phyloP scores from a whole-genome alignment of 2,888 invertebrate genomes.

The Ametastegia equiseti region DNA sequence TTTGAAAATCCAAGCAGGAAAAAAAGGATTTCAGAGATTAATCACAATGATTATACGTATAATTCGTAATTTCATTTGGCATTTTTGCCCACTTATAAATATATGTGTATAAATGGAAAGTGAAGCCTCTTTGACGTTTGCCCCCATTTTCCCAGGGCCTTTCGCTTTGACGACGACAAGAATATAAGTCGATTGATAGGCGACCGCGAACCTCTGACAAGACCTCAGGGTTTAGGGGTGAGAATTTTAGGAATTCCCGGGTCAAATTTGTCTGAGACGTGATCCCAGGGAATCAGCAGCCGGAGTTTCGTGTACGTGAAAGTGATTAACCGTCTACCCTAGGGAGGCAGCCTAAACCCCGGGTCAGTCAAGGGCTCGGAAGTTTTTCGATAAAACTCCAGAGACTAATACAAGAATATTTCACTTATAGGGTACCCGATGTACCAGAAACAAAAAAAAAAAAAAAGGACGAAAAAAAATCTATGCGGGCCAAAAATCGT shows the following conservation, averaged over 20 bases:
- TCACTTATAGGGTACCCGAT: not conserved
- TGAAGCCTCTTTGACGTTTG: not conserved
- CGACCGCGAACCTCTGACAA: not conserved
- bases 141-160: not conserved
- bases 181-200: conserved; percentile 5
- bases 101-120: too few relatives aligned
- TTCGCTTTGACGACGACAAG: not conserved
- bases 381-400: conserved; percentile 15
- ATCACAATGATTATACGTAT: too few relatives aligned
- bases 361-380: conserved; percentile 12
- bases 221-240: not conserved
- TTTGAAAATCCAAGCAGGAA: too few relatives aligned
- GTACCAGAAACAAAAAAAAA: not conserved
- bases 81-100: too few relatives aligned
- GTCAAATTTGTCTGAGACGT: conserved; percentile 11
- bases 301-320: conserved; percentile 20
- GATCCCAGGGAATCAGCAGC: conserved; percentile 25
- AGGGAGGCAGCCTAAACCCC: not conserved
- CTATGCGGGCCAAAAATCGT: not conserved
- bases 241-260: conserved; percentile 26
- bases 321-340: conserved; percentile 20
- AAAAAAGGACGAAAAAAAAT: not conserved
- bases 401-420: conserved; percentile 26
- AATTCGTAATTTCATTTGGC: too few relatives aligned
- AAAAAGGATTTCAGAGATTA: too few relatives aligned